Evolutionary conservation across 2,888 invertebrate genomes (phyloP).

Genomic region (Xestia c-nigrum): DNA sequence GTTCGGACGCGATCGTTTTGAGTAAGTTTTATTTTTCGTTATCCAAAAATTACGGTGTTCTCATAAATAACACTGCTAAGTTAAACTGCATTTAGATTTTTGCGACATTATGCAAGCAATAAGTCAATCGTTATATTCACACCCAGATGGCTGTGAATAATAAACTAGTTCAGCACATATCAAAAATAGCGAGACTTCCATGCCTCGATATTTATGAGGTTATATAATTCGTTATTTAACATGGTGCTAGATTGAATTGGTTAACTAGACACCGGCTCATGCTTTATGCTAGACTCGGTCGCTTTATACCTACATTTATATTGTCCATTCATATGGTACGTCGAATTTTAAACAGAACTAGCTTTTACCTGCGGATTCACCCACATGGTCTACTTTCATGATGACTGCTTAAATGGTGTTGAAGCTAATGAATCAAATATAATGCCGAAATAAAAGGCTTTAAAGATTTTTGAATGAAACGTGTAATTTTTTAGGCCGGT

Average conservation of each 20-base stretch:
- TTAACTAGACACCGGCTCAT: slow-evolving; percentile 70
- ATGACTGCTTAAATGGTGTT: neutral
- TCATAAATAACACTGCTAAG: neutral
- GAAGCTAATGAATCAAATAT: neutral
- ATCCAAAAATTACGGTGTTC: neutral
- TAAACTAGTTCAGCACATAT: slow-evolving; percentile 19
- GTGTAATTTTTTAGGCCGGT: too few species aligned
- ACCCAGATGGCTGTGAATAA: slow-evolving; percentile 22
- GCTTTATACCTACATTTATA: slow-evolving; percentile 66
- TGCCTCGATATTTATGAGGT: slow-evolving; percentile 41
- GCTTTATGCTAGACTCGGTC: slow-evolving; percentile 64
- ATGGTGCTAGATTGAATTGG: slow-evolving; percentile 59
- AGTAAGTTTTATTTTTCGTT: slow-evolving; percentile 69
- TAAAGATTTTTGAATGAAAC: too few species aligned
- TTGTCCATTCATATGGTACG: neutral
- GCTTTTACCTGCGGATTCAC: neutral
- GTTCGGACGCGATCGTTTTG: slow-evolving; percentile 83
- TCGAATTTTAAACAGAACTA: slow-evolving; percentile 1
- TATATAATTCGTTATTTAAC: slow-evolving; percentile 37
- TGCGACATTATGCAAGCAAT: neutral
- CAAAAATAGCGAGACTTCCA: slow-evolving; percentile 38
- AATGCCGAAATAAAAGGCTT: neutral
- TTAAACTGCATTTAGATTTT: neutral
- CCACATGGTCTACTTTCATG: neutral
- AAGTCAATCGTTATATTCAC: slow-evolving; percentile 4